These are phyloP conservation scores for Agriopis marginaria DNA, from an alignment of 2,888 invertebrate genomes.

Conservation along the genomic window DNA sequence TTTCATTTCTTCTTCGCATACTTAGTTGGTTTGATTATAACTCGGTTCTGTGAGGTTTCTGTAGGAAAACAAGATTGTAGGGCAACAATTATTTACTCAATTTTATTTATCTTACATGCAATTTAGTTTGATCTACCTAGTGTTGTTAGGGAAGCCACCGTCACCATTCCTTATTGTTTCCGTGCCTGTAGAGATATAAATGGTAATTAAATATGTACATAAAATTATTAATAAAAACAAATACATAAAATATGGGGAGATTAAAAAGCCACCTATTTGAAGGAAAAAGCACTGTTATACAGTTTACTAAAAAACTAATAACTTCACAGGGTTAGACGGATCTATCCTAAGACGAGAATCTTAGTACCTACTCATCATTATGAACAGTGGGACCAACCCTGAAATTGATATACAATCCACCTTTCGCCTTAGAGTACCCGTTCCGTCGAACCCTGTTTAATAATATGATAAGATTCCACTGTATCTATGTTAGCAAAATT, in stretches of 20 bases:
- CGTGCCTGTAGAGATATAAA: constrained; percentile 49
- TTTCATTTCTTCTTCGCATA: constrained; percentile 30
- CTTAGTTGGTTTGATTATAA: constrained; percentile 46
- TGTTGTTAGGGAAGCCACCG: constrained; percentile 35
- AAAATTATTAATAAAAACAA: constrained; percentile 2
- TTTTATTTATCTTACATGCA: constrained; percentile 30
- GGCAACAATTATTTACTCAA: constrained; percentile 29
- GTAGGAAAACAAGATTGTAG: constrained; percentile 50
- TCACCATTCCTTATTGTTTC: constrained; percentile 38
- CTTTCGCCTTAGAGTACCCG: too few relatives aligned
- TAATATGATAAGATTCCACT: too few relatives aligned
- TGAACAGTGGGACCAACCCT: too few relatives aligned
- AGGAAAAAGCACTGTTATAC: too few relatives aligned
- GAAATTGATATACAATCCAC: too few relatives aligned
- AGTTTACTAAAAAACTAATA: too few relatives aligned
- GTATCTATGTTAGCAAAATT: too few relatives aligned
- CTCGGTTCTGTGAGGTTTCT: constrained; percentile 57
- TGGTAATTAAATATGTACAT: constrained; percentile 4
- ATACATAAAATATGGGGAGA: background rate
- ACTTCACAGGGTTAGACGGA: too few relatives aligned
- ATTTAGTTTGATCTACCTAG: constrained; percentile 36
- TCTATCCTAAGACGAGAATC: too few relatives aligned
- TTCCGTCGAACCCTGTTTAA: too few relatives aligned
- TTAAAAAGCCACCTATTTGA: too few relatives aligned
- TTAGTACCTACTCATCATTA: too few relatives aligned